A percentile compares a stretch with the other conserved stretches of the same genome.
These are phyloP conservation scores for Mobula hypostoma DNA, from an alignment of 2,113 vertebrate genomes.

Conservation along the genomic window DNA sequence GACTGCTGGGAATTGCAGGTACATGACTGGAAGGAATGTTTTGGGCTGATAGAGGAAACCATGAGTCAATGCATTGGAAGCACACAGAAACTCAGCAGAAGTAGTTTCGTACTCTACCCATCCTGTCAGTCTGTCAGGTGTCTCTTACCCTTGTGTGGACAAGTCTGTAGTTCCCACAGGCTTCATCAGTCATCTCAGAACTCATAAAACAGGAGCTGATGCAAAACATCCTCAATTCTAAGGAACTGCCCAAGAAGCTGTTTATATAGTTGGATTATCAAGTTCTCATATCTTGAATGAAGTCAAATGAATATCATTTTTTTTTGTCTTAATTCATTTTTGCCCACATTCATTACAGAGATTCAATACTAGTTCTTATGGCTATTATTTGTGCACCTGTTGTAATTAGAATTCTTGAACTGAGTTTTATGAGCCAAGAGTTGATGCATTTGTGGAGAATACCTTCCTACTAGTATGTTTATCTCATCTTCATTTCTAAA, in stretches of 20 bases:
- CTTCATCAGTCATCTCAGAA: no score
- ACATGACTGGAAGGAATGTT: no score
- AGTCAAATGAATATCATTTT: background rate
- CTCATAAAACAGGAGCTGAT: no score
- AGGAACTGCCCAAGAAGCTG: background rate
- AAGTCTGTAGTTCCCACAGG: no score
- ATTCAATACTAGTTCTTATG: background rate
- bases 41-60: no score
- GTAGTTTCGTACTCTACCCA: no score
- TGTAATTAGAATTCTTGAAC: slow-evolving; percentile 19
- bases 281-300: background rate
- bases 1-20: no score
- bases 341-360: background rate
- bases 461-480: background rate
- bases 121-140: no score
- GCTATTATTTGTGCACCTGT: background rate
- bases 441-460: background rate
- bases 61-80: no score
- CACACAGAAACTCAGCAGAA: no score
- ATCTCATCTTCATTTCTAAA: slow-evolving; percentile 3
- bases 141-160: no score
- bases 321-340: background rate
- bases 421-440: background rate
- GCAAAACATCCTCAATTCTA: no score
- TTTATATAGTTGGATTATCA: background rate